Evolutionary conservation across 1,140 invertebrate species (phyloP), one percentile per base, ranked within the genome.

Genomic region (Drosophila navojoa): DNA sequence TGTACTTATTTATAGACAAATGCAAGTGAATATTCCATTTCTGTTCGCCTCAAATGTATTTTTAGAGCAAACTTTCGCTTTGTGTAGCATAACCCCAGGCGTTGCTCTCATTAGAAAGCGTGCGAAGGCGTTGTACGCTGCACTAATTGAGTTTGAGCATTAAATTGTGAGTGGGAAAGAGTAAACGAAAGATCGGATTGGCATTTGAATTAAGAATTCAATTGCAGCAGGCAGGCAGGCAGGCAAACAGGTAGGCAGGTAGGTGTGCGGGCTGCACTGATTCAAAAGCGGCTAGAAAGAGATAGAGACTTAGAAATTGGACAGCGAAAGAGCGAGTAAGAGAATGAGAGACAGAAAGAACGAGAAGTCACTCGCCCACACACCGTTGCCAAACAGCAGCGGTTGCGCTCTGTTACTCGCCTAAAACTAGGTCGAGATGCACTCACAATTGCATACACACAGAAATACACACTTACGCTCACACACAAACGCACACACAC

Each of bases 401-500:
- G 50, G 15, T 58, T 57, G 25, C 42, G 42, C 59, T 45, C 55
- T 80, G 69, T 61, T 45, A 54, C 45, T 63, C 45, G 57, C 22
- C n/a, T 42, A 52, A 89, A 89, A 75, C 59, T 89, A 89, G 84
- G 84, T 89, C 84, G 84, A 82, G 78, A 76, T 87, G 82, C 82
- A 82, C 81, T 71, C 74, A 62, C 77, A 53, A 25, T 45, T 42
- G 45, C 60, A 62, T 54, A 68, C 50, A 55, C 35, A 52, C 44
- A 45, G 42, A 11, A 42, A 62, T 59, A 68, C 50, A 55, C 35
- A 52, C 44, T 22, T 3, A 45, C n/a, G 25, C 45, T 70, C 52
- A 49, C 35, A 52, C 29, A 42, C 40, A 60, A 13, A 67, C 42
- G 16, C n/a, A 0, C 60, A 62, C 64, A 58, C 57, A 57, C 50